Percentiles rank a stretch among this genome's conserved stretches.
Conservation (phyloP, 2,797 vertebrate species). For the Sebastiscus albofasciatus region DNA sequence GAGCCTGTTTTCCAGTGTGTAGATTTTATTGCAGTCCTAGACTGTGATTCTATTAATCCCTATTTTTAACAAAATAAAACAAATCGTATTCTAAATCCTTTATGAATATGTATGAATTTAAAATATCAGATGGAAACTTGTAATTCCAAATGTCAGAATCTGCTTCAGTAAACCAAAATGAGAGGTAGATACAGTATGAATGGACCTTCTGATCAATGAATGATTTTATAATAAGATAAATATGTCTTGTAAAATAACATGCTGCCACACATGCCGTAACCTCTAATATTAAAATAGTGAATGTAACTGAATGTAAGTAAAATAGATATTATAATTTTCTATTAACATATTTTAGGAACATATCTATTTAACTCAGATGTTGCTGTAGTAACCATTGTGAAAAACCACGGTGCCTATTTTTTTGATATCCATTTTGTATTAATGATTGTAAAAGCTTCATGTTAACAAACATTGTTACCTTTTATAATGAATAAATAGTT, state of each 20-base stretch:
- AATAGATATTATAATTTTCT: slow-evolving; percentile 18
- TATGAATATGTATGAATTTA: neutral
- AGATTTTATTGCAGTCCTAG: neutral
- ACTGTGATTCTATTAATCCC: neutral
- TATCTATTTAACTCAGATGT: slow-evolving; percentile 35
- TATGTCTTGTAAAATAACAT: slow-evolving; percentile 39
- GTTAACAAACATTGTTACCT: slow-evolving; percentile 65
- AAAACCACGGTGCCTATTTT: slow-evolving; percentile 54
- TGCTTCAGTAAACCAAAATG: slow-evolving; percentile 31
- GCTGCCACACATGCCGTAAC: slow-evolving; percentile 17
- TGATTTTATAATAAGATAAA: slow-evolving; percentile 28
- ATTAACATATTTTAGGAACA: slow-evolving; percentile 12
- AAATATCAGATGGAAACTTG: slow-evolving; percentile 12
- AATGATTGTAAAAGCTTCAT: slow-evolving; percentile 64
- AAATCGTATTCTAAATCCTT: neutral
- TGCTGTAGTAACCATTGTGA: slow-evolving; percentile 37
- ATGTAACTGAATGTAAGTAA: slow-evolving; percentile 40
- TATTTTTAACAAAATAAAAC: neutral
- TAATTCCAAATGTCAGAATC: slow-evolving; percentile 1
- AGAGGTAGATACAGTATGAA: neutral
- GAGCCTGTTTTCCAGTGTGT: neutral
- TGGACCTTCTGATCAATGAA: slow-evolving; percentile 20
- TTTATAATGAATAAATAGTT: slow-evolving; percentile 76
- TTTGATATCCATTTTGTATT: slow-evolving; percentile 65
- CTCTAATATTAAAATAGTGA: slow-evolving; percentile 31